A percentile compares a stretch with the other conserved stretches of the same genome.
Evolutionary conservation across 2,113 vertebrate species (phyloP).

Genomic region (Percopsis transmontana): DNA sequence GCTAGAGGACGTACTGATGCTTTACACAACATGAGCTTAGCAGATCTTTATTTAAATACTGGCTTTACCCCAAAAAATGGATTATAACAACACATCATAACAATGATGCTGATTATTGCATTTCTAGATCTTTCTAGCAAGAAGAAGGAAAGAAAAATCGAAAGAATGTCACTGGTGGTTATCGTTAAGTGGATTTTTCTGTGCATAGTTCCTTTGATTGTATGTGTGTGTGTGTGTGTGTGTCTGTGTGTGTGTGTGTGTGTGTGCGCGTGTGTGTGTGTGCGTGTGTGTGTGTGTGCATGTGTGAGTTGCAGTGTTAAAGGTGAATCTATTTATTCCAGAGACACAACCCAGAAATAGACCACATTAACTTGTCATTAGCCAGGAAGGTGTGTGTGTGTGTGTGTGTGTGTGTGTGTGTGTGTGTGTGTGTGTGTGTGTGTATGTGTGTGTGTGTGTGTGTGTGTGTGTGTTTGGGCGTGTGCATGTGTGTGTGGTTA

Average conservation of each 20-base stretch:
- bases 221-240: neutral
- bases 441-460: slow-evolving; percentile 6
- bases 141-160: too few species aligned
- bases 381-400: neutral
- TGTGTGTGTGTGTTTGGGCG: neutral
- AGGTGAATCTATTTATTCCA: slow-evolving; percentile 70
- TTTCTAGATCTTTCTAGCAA: too few species aligned
- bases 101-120: too few species aligned
- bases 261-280: neutral
- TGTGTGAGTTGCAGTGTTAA: slow-evolving; percentile 33
- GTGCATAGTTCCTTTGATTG: neutral
- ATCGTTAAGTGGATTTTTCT: neutral
- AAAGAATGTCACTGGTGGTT: neutral
- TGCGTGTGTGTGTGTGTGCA: neutral
- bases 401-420: slow-evolving; percentile 17
- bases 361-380: slow-evolving; percentile 49
- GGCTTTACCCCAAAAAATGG: too few species aligned
- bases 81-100: too few species aligned
- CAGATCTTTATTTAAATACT: too few species aligned
- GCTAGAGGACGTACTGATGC: too few species aligned
- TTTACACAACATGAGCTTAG: too few species aligned
- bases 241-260: neutral
- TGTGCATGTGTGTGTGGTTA: slow-evolving; percentile 9
- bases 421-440: slow-evolving; percentile 11
- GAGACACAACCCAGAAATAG: slow-evolving; percentile 60